A percentile compares a stretch with the other conserved stretches of the same genome.
phyloP scores from a whole-genome alignment of 2,113 vertebrate species.

The Hydrochoerus hydrochaeris region DNA sequence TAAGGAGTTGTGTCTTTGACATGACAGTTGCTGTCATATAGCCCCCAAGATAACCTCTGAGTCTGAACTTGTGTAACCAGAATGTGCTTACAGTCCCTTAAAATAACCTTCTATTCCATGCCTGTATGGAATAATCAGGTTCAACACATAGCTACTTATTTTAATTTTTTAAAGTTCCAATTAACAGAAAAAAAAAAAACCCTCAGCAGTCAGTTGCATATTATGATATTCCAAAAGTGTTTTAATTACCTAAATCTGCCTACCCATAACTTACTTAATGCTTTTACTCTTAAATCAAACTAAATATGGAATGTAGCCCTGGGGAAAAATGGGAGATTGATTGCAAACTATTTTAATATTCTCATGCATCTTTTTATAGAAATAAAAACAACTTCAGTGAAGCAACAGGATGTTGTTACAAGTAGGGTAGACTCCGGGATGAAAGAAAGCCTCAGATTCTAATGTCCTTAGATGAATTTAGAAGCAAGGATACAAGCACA shows the following conservation, averaged over 20 bases:
- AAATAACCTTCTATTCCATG: constrained; percentile 62
- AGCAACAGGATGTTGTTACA: constrained; percentile 20
- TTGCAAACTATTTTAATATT: constrained; percentile 69
- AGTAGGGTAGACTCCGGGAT: neutral
- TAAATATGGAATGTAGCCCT: constrained; percentile 64
- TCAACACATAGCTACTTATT: constrained; percentile 64
- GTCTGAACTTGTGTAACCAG: constrained; percentile 55
- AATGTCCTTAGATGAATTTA: neutral
- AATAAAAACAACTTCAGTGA: constrained; percentile 52
- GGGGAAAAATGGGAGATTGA: constrained; percentile 45
- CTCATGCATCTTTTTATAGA: constrained; percentile 67
- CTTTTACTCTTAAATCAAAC: constrained; percentile 76
- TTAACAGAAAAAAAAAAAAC: constrained; percentile 65
- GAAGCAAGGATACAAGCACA: constrained; percentile 12
- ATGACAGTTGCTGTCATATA: constrained; percentile 27
- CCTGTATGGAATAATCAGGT: constrained; percentile 73
- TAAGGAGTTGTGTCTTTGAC: neutral
- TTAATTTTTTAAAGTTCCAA: constrained; percentile 76
- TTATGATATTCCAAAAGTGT: constrained; percentile 70
- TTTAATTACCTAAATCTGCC: constrained; percentile 75
- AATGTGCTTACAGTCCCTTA: constrained; percentile 27
- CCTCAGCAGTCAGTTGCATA: constrained; percentile 64
- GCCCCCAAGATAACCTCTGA: constrained; percentile 1
- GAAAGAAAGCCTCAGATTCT: neutral
- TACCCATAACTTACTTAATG: constrained; percentile 70